Base-by-base conservation (phyloP, 1,140 invertebrate species). In the Myzus persicae region DNA sequence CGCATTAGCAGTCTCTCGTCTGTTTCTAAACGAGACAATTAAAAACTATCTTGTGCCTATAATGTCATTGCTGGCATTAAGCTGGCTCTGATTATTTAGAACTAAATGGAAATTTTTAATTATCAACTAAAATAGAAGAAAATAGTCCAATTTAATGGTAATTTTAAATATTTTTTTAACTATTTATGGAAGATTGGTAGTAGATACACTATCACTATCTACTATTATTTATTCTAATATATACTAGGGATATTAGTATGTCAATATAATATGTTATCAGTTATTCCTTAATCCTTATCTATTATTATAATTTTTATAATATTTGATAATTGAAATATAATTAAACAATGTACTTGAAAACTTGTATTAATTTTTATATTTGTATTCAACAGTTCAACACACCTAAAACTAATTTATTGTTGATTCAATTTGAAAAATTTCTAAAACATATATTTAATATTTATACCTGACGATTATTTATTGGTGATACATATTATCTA, bases 11-110 rank as follows among this genome's bases (percentile, higher is more conserved):
- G 81, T 84, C 81, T 85, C 91, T 85, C 91, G 48, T 93, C 91
- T 82, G 91, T 93, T 67, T 93, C 76, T 93, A 93, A 93, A 93
- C 46, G 36, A 93, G 91, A 93, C 91, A 93, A 93, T 93, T 91
- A 81, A 91, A 76, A 48, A 48, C n/a, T n/a, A 91, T 81, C 67
- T 44, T 42, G 11, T 46, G 90, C 90, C 31, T n/a, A 26, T 40
- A 44, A n/a, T n/a, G n/a, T n/a, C n/a, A n/a, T n/a, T n/a, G n/a
- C n/a, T n/a, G n/a, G n/a, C n/a, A n/a, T n/a, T 81, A 26, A 11
- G 11, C 22, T 26, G 6, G 9, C 31, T 9, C 42, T 9, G 67
- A 67, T 46, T n/a, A 38, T 81, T 91, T 46, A 44, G 36, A 26
- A 44, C 76, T 91, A 84, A 48, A 93, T 2, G 14, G 42, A 44